Conservation (phyloP, 2,113 vertebrate species). For the Chitala chitala region DNA sequence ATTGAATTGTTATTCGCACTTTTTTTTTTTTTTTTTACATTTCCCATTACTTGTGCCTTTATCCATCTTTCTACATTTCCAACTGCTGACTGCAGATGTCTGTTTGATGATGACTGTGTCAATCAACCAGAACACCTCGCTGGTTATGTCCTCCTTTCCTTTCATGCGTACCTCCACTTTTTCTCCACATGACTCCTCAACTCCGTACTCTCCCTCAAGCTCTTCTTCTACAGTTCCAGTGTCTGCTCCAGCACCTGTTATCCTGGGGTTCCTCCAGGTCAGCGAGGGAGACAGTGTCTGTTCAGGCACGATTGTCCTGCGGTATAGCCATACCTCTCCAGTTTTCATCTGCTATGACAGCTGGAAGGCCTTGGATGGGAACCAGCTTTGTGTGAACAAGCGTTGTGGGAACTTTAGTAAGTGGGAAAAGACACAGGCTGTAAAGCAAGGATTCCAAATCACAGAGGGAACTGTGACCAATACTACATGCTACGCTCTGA, state of each 20-base stretch:
- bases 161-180: neutral
- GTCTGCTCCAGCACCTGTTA: neutral
- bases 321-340: neutral
- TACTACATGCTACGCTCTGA: fast-evolving
- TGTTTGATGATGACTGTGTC: neutral
- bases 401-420: slow-evolving; percentile 17
- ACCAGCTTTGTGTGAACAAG: slow-evolving; percentile 15
- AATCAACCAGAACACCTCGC: neutral
- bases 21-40: neutral
- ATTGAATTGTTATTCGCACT: neutral
- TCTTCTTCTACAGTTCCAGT: neutral
- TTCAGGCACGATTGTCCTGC: neutral
- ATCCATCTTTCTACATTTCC: neutral
- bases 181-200: neutral
- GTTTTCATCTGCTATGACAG: neutral
- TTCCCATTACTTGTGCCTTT: neutral
- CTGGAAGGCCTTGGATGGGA: too few relatives aligned
- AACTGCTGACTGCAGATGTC: neutral
- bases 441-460: neutral
- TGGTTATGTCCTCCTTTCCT: neutral
- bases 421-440: fast-evolving
- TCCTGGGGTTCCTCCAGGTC: neutral
- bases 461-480: fast-evolving
- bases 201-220: neutral
- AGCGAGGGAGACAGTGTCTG: neutral